Conservation (phyloP, 2,113 vertebrate species). For the mouse (Mus musculus) region DNA sequence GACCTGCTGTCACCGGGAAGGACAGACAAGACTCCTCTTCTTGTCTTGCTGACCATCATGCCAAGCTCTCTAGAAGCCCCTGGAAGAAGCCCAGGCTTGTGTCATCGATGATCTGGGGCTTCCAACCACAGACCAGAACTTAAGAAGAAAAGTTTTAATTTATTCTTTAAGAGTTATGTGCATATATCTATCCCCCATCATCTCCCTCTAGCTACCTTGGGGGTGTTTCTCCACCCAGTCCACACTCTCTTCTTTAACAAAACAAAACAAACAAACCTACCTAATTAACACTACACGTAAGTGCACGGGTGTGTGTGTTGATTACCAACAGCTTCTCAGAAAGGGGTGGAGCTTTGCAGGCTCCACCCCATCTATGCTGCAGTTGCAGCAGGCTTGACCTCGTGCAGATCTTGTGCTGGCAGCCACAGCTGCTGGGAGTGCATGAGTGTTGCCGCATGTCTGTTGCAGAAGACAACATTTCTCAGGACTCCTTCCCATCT, state of each 20-base stretch:
- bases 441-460: not conserved
- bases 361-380: not conserved
- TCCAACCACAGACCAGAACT: not conserved
- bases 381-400: not conserved
- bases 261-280: not conserved
- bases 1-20: not conserved
- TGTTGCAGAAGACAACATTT: not conserved
- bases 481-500: not conserved
- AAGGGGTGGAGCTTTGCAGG: not conserved
- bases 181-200: too few species aligned
- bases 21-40: not conserved
- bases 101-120: constrained; percentile 2
- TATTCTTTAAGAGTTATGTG: not conserved
- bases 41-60: not conserved
- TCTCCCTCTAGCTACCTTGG: too few species aligned
- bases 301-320: not conserved
- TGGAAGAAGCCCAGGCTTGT: constrained; percentile 2
- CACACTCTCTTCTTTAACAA: not conserved
- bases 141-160: too few species aligned
- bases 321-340: not conserved
- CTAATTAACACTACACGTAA: not conserved
- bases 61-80: not conserved
- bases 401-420: not conserved
- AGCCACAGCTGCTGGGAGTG: not conserved
- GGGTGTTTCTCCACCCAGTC: not conserved